Evolutionary conservation across 2,797 vertebrate species (phyloP).

Genomic region (Paratrypauchen microcephalus): DNA sequence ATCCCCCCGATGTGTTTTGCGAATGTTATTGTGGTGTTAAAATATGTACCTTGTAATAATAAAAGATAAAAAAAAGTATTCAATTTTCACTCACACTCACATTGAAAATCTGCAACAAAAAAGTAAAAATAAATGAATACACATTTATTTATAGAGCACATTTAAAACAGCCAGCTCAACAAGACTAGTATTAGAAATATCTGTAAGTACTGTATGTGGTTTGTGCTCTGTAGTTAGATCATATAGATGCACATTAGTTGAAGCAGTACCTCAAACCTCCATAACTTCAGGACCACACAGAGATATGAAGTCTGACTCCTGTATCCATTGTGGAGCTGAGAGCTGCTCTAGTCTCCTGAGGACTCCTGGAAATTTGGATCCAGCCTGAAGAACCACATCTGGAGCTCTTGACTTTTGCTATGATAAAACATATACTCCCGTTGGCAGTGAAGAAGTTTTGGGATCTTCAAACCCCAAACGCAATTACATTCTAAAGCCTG

Average conservation of each 20-base stretch:
- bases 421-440: constrained; percentile 28
- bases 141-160: too few species aligned
- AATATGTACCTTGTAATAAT: too few species aligned
- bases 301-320: constrained; percentile 44
- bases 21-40: too few species aligned
- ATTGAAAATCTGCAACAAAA: too few species aligned
- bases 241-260: background rate
- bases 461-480: constrained; percentile 27
- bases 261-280: constrained; percentile 15
- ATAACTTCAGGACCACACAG: constrained; percentile 23
- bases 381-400: constrained; percentile 33
- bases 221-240: background rate
- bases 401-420: constrained; percentile 33
- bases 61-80: too few species aligned
- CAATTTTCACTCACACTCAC: too few species aligned
- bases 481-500: constrained; percentile 33
- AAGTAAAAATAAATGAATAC: too few species aligned
- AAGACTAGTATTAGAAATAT: background rate
- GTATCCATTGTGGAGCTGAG: constrained; percentile 39
- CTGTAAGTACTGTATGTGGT: background rate
- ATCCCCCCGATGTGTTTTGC: too few species aligned
- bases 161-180: background rate
- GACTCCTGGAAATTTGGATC: constrained; percentile 37
- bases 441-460: constrained; percentile 20
- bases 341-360: constrained; percentile 42